Evolutionary conservation across 2,797 vertebrate genomes (phyloP).

Genomic region (Acanthurus lineatus): DNA sequence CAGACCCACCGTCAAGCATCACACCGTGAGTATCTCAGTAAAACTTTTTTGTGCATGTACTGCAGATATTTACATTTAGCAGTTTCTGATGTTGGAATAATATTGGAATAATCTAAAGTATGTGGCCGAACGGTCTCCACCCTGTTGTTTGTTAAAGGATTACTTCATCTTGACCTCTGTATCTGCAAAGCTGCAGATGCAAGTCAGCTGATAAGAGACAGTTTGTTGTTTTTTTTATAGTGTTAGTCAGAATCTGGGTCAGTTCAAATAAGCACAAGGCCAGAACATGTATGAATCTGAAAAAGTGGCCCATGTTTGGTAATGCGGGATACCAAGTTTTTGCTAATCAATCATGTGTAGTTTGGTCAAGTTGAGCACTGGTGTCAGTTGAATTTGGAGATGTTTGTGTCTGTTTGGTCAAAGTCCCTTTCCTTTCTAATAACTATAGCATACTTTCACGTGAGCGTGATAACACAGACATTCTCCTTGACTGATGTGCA

Average conservation of each 20-base stretch:
- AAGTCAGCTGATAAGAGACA: constrained; percentile 22
- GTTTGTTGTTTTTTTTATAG: constrained; percentile 11
- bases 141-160: neutral
- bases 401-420: neutral
- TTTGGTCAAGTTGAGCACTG: neutral
- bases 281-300: neutral
- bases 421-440: neutral
- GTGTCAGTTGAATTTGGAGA: neutral
- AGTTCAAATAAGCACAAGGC: neutral
- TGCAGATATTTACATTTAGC: constrained; percentile 4
- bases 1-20: constrained; percentile 86
- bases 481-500: neutral
- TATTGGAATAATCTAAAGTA: neutral
- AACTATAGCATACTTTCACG: neutral
- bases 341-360: neutral
- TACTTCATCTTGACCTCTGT: constrained; percentile 1
- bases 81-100: neutral
- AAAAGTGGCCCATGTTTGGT: neutral
- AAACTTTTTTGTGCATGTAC: neutral
- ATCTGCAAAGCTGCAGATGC: constrained; percentile 8
- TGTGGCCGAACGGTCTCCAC: neutral
- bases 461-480: neutral
- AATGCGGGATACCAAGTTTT: neutral
- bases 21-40: constrained; percentile 75
- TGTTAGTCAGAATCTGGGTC: neutral